These are phyloP conservation scores for Sciurus niger DNA, from an alignment of 2,113 vertebrate genomes.

Conservation along the genomic window DNA sequence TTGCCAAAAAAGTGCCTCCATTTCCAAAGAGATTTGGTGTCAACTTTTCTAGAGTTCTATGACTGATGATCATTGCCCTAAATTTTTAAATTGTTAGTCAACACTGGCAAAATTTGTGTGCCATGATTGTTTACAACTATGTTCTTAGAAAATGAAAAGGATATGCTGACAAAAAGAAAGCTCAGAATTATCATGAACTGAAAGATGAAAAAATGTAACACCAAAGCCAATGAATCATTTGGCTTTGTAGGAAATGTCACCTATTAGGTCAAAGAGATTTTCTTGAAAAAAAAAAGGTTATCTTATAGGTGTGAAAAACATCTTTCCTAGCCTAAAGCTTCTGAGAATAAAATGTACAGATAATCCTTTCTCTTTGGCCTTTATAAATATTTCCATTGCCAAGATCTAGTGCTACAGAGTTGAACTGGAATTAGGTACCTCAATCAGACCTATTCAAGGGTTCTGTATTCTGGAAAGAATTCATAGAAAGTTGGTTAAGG, in stretches of 20 bases:
- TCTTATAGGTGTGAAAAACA: background rate
- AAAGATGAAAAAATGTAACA: slow-evolving; percentile 27
- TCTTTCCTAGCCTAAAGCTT: slow-evolving; percentile 24
- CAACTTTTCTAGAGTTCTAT: background rate
- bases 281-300: slow-evolving; percentile 30
- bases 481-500: slow-evolving; percentile 34
- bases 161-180: slow-evolving; percentile 17
- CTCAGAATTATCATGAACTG: background rate
- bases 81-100: slow-evolving; percentile 44
- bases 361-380: background rate
- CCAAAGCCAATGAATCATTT: background rate
- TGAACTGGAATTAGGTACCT: background rate
- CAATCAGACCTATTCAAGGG: background rate
- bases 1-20: background rate
- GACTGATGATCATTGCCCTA: background rate
- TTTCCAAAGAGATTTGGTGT: background rate
- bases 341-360: slow-evolving; percentile 35
- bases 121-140: background rate
- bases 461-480: slow-evolving; percentile 42
- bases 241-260: slow-evolving; percentile 20
- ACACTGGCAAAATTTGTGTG: background rate
- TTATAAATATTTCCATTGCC: background rate
- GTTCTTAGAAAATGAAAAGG: background rate
- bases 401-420: background rate
- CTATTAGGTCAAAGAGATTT: slow-evolving; percentile 49